A percentile compares a stretch with the other conserved stretches of the same genome.
Evolutionary conservation across 2,113 vertebrate species (phyloP).

Genomic region (Hystrix cristata): DNA sequence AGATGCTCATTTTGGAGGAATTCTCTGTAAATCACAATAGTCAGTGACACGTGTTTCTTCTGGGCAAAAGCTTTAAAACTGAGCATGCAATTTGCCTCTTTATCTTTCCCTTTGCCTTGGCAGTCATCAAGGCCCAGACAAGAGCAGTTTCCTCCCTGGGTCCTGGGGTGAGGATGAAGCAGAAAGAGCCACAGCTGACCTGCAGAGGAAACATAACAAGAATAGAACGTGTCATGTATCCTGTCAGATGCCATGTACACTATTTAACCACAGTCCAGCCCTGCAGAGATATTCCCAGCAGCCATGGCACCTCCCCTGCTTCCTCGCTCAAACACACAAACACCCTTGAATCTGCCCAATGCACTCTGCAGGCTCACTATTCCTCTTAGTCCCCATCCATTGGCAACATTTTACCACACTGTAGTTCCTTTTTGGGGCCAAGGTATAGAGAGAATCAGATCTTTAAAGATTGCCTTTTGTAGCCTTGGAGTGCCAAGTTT

Average conservation of each 20-base stretch:
- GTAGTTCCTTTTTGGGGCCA: background rate
- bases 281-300: slow-evolving; percentile 5
- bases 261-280: background rate
- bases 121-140: background rate
- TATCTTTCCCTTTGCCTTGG: background rate
- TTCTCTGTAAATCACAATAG: background rate
- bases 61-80: background rate
- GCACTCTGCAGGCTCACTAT: background rate
- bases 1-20: background rate
- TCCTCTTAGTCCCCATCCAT: background rate
- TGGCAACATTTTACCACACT: background rate
- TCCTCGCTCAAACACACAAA: background rate
- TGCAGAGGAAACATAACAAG: background rate
- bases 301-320: background rate
- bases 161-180: background rate
- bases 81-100: background rate
- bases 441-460: background rate
- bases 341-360: background rate
- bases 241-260: background rate
- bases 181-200: slow-evolving; percentile 29
- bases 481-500: slow-evolving; percentile 21
- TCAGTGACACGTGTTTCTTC: background rate
- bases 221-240: slow-evolving; percentile 47
- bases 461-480: slow-evolving; percentile 45
- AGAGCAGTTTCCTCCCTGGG: background rate